Evolutionary conservation across 2,888 invertebrate species (phyloP), one percentile per base, ranked within the genome.

Genomic region (Prosapia bicincta): DNA sequence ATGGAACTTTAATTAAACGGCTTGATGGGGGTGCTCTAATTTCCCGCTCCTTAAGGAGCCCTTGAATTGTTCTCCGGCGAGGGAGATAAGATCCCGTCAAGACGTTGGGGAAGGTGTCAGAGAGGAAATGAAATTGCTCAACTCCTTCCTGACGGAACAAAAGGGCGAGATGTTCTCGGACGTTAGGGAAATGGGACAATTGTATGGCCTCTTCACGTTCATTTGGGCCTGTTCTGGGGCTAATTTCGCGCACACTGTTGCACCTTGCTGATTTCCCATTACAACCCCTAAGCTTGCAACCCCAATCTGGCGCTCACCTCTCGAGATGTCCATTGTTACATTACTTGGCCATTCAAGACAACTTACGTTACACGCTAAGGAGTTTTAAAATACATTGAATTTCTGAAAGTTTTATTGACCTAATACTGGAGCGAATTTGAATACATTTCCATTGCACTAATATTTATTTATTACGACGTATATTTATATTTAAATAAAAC

Each of bases 1-100:
- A 76, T 70, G 70, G 76, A 43, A 73, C 69, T 76, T 76, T 76
- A 76, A 76, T 76, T 76, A 76, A 73, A 68, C 72, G 72, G 20
- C 20, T 30, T 76, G 69, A 71, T 69, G 76, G 71, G 54, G 54
- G 72, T 76, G 38, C 65, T 73, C 72, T 76, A 76, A 76, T 76
- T 76, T 76, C 72, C 72, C 73, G 43, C 26, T 23, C 23, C 43
- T 71, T 71, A 65, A 23, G 54, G 72, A 66, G 54, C 20, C 54
- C 20, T 54, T 20, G 54, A 20, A 54, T 54, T 54, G 54, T 54
- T 54, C 54, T 54, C 54, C n/a, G 69, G 68, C 69, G 73, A 68
- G 72, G 71, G 69, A 73, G 67, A 67, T 67, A 67, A 38, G 38
- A 67, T 67, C 72, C 66, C n/a, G 54, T 54, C 54, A 43, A 71